A percentile compares a stretch with the other conserved stretches of the same genome.
Conservation (phyloP, 1,140 invertebrate genomes). For the Pogonomyrmex californicus region DNA sequence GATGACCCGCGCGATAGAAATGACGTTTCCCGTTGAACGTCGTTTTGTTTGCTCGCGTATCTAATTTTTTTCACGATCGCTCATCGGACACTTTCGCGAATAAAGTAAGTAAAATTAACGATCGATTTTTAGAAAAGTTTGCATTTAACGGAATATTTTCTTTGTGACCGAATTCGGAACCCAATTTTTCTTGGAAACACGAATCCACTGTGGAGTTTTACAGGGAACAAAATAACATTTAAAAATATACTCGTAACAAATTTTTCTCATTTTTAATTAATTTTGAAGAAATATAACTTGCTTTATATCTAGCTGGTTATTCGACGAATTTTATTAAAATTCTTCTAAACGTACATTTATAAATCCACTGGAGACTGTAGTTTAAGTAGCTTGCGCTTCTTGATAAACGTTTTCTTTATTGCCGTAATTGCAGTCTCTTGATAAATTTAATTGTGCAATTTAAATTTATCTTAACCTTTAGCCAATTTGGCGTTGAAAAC, state of each 20-base stretch:
- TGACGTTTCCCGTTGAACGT: slow-evolving; percentile 73
- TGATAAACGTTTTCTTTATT: background rate
- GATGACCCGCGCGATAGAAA: slow-evolving; percentile 75
- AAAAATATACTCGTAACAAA: background rate
- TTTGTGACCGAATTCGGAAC: background rate
- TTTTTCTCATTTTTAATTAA: background rate
- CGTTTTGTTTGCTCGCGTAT: slow-evolving; percentile 65
- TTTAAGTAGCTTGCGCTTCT: background rate
- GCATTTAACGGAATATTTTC: slow-evolving; percentile 6
- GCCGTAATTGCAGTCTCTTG: background rate
- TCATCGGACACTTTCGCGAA: slow-evolving; percentile 31
- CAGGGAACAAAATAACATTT: background rate
- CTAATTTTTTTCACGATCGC: slow-evolving; percentile 33
- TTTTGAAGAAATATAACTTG: background rate
- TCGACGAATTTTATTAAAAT: background rate
- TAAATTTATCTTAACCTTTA: background rate
- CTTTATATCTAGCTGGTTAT: background rate
- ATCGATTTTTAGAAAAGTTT: slow-evolving; percentile 20
- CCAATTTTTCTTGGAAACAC: slow-evolving; percentile 10
- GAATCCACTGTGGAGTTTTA: background rate
- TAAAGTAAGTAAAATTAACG: slow-evolving; percentile 49
- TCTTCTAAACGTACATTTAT: background rate
- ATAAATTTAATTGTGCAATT: background rate
- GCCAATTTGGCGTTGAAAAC: background rate
- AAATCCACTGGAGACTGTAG: no score